Evolutionary conservation across 1,140 invertebrate species (phyloP), one percentile per base, ranked within the genome.

Genomic region (Drosophila hydei): DNA sequence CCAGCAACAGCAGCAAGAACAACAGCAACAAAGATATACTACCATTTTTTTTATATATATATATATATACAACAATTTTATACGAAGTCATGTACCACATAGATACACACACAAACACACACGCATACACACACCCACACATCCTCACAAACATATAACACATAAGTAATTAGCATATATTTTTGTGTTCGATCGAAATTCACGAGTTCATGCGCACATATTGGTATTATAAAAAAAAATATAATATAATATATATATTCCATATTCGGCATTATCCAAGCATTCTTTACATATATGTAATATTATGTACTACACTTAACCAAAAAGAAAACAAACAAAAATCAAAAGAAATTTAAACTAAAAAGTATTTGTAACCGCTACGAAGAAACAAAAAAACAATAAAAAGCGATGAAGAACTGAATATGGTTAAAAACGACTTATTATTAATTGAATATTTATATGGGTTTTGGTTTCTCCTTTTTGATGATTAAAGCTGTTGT

Each of bases 361-460:
- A 59, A 77, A 75, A 72, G 73, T 87, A 85, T 75, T 87, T 85
- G 81, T 87, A 85, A 80, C 77, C 70, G 81, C 77, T 87, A 70
- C 33, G 25, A 50, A 30, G 12, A 27, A 48, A 79, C 14, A 27
- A 48, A 50, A 61, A 16, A 19, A 45, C 40, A 85, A 75, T 65
- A 83, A 87, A 87, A 68, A 79, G 83, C 77, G 81, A 75, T 48
- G 45, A 77, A 85, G 77, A 87, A 87, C 80, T 87, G 80, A 87
- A 79, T 68, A 42, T 19, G 16, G 18, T n/a, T 51, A 12, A 52
- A 23, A 12, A 36, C 7, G 59, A 21, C 7, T 59, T 40, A 45
- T 62, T 16, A 40, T 50, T 19, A 40, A 30, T 55, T 30, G 8
- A 11, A 36, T 59, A 7, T 4, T 19, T 8, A 21, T n/a, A 9